Percentiles rank a stretch among this genome's conserved stretches.
These are phyloP conservation scores for Nemotelus pantherinus DNA, from an alignment of 2,888 invertebrate species.

Conservation along the genomic window DNA sequence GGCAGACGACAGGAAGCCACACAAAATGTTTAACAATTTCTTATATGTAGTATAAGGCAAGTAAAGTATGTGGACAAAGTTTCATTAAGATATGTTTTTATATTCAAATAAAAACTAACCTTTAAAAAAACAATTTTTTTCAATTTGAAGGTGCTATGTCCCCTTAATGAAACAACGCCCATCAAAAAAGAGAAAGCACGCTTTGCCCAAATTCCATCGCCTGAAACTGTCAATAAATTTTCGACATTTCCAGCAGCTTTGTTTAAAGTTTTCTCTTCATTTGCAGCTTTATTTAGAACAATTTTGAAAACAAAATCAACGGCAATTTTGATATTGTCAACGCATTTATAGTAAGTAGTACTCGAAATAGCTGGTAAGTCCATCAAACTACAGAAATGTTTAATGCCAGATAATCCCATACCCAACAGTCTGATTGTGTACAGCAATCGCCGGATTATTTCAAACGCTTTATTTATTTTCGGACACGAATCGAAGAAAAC, in stretches of 20 bases:
- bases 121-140: no score
- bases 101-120: no score
- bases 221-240: slow-evolving; percentile 15
- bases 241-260: slow-evolving; percentile 6
- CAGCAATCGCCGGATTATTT: slow-evolving; percentile 10
- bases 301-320: slow-evolving; percentile 11
- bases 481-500: slow-evolving; percentile 22
- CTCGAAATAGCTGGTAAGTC: not conserved
- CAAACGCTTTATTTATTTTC: slow-evolving; percentile 15
- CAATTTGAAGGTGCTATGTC: no score
- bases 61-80: no score
- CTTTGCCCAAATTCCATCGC: slow-evolving; percentile 5
- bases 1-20: no score
- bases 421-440: slow-evolving; percentile 12
- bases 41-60: no score
- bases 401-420: slow-evolving; percentile 7
- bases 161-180: no score
- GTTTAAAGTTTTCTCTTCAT: slow-evolving; percentile 11
- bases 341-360: not conserved
- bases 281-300: slow-evolving; percentile 18
- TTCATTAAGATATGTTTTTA: no score
- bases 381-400: slow-evolving; percentile 4
- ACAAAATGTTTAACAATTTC: no score
- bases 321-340: slow-evolving; percentile 10
- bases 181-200: not conserved